A percentile compares a stretch with the other conserved stretches of the same genome.
Evolutionary conservation across 2,888 invertebrate genomes (phyloP).

Genomic region (Schrankia costaestrigalis): DNA sequence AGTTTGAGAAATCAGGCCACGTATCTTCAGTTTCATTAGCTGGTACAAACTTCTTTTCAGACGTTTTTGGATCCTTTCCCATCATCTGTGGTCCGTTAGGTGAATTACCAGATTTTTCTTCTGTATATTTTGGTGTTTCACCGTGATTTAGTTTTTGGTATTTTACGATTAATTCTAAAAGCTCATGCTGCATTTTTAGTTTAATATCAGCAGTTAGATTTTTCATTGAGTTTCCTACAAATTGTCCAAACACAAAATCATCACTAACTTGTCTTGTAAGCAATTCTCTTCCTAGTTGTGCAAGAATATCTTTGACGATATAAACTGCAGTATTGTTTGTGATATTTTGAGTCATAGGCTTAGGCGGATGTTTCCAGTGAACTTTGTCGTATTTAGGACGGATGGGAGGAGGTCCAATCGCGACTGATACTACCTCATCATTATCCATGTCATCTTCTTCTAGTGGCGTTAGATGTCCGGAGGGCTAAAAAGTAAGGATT

Average conservation of each 20-base stretch:
- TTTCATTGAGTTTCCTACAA: conserved; percentile 60
- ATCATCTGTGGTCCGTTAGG: conserved; percentile 5
- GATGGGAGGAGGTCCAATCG: conserved; percentile 64
- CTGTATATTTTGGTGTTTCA: conserved; percentile 22
- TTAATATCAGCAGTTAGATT: conserved; percentile 54
- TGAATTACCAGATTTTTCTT: conserved; percentile 6
- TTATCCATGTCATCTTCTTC: conserved; percentile 70
- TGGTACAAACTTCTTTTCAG: conserved; percentile 39
- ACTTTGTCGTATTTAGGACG: conserved; percentile 59
- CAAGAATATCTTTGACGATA: conserved; percentile 55
- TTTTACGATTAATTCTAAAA: conserved; percentile 61
- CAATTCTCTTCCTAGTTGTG: conserved; percentile 60
- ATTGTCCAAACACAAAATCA: conserved; percentile 73
- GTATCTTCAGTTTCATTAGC: conserved; percentile 61
- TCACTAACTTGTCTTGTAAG: conserved; percentile 59
- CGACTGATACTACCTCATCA: conserved; percentile 69
- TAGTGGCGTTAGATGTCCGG: conserved; percentile 62
- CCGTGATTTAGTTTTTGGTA: conserved; percentile 42
- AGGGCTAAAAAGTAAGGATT: conserved; percentile 43
- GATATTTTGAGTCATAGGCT: conserved; percentile 14
- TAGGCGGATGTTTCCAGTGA: conserved; percentile 37
- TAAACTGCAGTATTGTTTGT: conserved; percentile 34
- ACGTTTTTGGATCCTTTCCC: conserved; percentile 38
- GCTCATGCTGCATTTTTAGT: conserved; percentile 63
- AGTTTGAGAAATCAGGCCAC: conserved; percentile 68